phyloP scores from a whole-genome alignment of 2,888 invertebrate species.

The Leucania comma region DNA sequence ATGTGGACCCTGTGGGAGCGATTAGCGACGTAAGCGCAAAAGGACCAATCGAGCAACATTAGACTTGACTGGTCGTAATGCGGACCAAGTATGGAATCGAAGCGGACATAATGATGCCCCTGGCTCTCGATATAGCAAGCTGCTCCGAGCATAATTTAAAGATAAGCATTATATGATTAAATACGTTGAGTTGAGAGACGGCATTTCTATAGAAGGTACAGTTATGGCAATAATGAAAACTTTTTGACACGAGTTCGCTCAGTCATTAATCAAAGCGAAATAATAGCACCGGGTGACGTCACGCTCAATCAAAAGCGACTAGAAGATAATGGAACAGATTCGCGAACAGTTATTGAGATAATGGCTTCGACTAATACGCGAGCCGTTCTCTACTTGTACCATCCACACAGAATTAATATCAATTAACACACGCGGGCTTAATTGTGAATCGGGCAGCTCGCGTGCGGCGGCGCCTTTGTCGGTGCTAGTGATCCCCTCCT shows the following conservation, averaged over 20 bases:
- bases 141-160: not conserved
- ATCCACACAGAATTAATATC: constrained; percentile 88
- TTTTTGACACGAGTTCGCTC: constrained; percentile 19
- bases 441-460: constrained; percentile 89
- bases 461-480: constrained; percentile 90
- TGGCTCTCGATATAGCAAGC: constrained; percentile 6
- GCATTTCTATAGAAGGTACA: not conserved
- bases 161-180: constrained; percentile 10
- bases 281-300: constrained; percentile 55
- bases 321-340: constrained; percentile 52
- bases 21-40: constrained; percentile 52
- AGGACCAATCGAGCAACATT: constrained; percentile 50
- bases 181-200: not conserved
- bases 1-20: constrained; percentile 57
- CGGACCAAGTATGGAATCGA: constrained; percentile 36
- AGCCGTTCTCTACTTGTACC: constrained; percentile 76
- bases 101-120: constrained; percentile 8
- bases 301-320: constrained; percentile 53
- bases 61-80: constrained; percentile 29
- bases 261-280: constrained; percentile 32
- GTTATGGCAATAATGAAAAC: constrained; percentile 11
- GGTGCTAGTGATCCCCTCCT: constrained; percentile 75
- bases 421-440: constrained; percentile 90
- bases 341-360: constrained; percentile 54
- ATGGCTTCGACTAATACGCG: constrained; percentile 51